Percentiles rank a stretch among this genome's conserved stretches.
Evolutionary conservation across 2,113 vertebrate species (phyloP).

Genomic region (Saguinus imperator): DNA sequence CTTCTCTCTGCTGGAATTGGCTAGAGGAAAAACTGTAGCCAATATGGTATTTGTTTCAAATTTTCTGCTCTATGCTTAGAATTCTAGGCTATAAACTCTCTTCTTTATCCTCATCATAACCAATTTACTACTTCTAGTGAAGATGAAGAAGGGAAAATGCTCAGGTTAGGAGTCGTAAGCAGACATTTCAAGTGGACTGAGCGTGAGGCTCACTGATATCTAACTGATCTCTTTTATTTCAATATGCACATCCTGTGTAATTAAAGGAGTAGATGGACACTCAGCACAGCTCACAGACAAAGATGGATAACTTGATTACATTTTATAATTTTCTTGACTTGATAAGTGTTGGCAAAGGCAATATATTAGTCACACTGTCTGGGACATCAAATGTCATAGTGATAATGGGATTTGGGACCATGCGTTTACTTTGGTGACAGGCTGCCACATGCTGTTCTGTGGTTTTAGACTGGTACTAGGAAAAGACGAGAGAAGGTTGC

Average conservation of each 20-base stretch:
- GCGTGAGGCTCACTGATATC: neutral
- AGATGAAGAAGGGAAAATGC: neutral
- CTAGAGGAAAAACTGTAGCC: neutral
- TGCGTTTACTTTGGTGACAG: constrained; percentile 62
- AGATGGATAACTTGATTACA: constrained; percentile 66
- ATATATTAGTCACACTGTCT: constrained; percentile 56
- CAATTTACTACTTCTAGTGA: neutral
- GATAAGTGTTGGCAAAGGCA: constrained; percentile 69
- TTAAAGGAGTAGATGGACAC: constrained; percentile 36
- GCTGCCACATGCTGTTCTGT: constrained; percentile 62
- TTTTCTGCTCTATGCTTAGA: neutral
- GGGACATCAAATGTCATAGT: constrained; percentile 67
- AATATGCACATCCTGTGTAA: constrained; percentile 38
- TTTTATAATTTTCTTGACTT: constrained; percentile 69
- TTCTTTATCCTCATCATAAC: neutral
- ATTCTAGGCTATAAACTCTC: neutral
- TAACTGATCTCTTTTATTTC: constrained; percentile 47
- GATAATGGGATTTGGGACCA: constrained; percentile 75
- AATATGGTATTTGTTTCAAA: neutral
- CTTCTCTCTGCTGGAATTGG: neutral
- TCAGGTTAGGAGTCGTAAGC: neutral
- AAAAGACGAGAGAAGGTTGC: constrained; percentile 60
- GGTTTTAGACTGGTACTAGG: constrained; percentile 51
- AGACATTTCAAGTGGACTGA: neutral
- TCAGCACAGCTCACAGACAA: neutral